These are phyloP conservation scores for Malurus melanocephalus DNA, from an alignment of 2,113 vertebrate genomes.

Conservation along the genomic window DNA sequence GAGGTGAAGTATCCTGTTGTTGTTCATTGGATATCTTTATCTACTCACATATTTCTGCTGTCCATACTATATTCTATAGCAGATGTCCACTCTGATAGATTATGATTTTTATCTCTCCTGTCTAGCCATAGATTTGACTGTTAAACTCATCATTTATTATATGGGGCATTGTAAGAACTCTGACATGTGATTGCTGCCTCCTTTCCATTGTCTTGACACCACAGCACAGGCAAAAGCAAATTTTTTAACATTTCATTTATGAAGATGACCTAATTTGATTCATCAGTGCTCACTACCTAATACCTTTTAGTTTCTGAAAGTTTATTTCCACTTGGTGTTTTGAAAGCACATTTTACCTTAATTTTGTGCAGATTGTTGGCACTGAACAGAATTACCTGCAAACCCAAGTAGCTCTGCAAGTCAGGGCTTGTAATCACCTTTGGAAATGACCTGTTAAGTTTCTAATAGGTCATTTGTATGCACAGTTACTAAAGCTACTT, in stretches of 20 bases:
- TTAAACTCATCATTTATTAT: not conserved
- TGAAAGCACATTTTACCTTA: constrained; percentile 13
- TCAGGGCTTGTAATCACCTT: constrained; percentile 35
- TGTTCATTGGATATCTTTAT: not conserved
- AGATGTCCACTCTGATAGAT: not conserved
- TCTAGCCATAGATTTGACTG: not conserved
- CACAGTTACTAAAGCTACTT: constrained; percentile 25
- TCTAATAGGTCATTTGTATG: constrained; percentile 44
- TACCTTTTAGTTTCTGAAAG: not conserved
- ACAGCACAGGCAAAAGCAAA: not conserved
- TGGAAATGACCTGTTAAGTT: constrained; percentile 55
- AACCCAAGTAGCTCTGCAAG: not conserved
- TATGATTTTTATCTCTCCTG: not conserved
- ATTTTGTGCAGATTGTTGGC: constrained; percentile 19
- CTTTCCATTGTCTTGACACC: not conserved
- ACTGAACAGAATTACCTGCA: constrained; percentile 5
- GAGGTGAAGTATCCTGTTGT: not conserved
- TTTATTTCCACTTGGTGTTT: constrained; percentile 21
- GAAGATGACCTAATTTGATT: not conserved
- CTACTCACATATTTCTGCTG: not conserved
- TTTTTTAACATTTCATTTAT: not conserved
- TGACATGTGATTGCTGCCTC: not conserved
- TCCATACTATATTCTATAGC: not conserved
- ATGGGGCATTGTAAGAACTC: not conserved
- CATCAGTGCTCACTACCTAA: not conserved